Percentiles rank a stretch among this genome's conserved stretches.
phyloP scores from a whole-genome alignment of 2,113 vertebrate genomes.

The Proterorhinus semilunaris region DNA sequence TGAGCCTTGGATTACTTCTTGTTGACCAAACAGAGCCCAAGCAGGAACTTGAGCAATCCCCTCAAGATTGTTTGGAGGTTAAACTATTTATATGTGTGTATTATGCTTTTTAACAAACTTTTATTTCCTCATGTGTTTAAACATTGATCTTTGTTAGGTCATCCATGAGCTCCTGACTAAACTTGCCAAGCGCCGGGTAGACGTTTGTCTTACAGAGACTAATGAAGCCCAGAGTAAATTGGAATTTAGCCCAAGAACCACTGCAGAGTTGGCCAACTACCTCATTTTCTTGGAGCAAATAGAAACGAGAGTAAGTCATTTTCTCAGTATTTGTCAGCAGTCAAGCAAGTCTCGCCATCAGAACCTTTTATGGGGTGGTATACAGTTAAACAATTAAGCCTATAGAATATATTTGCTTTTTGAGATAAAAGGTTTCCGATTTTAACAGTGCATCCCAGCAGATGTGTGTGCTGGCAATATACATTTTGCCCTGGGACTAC shows the following conservation, averaged over 20 bases:
- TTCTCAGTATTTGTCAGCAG: background rate
- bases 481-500: too few species aligned
- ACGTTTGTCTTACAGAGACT: slow-evolving; percentile 76
- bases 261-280: slow-evolving; percentile 77
- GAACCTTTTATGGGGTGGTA: too few species aligned
- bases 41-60: slow-evolving; percentile 79
- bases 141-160: slow-evolving; percentile 62
- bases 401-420: too few species aligned
- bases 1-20: slow-evolving; percentile 80
- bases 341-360: background rate
- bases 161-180: slow-evolving; percentile 77
- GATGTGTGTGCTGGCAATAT: too few species aligned
- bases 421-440: too few species aligned
- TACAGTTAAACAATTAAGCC: too few species aligned
- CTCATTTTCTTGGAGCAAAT: slow-evolving; percentile 84
- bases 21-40: slow-evolving; percentile 81
- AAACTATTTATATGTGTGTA: background rate
- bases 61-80: slow-evolving; percentile 80
- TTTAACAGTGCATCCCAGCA: too few species aligned
- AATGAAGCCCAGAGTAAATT: slow-evolving; percentile 82
- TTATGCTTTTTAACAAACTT: background rate
- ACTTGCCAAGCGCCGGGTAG: slow-evolving; percentile 80
- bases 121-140: too few species aligned
- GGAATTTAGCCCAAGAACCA: slow-evolving; percentile 71
- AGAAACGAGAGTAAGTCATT: slow-evolving; percentile 78